Evolutionary conservation across 2,888 invertebrate genomes (phyloP).

Genomic region (Timandra comae): DNA sequence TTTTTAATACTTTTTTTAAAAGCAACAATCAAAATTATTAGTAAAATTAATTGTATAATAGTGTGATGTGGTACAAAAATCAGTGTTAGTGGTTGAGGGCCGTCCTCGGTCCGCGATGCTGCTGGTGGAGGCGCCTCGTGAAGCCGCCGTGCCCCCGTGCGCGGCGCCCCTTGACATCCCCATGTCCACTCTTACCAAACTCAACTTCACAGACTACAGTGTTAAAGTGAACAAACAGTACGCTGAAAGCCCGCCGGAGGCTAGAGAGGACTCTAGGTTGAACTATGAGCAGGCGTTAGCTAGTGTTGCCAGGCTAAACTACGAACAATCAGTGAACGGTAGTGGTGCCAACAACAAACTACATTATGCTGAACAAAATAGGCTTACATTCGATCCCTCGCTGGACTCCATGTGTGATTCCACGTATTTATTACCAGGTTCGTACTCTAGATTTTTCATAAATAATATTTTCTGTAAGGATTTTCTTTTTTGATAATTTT

Average conservation of each 20-base stretch:
- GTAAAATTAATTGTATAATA: too few relatives aligned
- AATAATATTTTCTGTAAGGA: too few relatives aligned
- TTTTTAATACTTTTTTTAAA: too few relatives aligned
- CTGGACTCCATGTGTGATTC: constrained; percentile 57
- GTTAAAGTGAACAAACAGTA: constrained; percentile 64
- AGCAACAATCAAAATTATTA: too few relatives aligned
- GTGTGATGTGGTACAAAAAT: constrained; percentile 1
- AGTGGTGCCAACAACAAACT: constrained; percentile 36
- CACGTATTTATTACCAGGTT: constrained; percentile 61
- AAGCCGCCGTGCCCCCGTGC: constrained; percentile 81
- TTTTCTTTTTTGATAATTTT: too few relatives aligned
- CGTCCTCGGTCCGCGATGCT: constrained; percentile 81
- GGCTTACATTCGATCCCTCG: constrained; percentile 54
- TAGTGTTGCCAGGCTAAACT: constrained; percentile 54
- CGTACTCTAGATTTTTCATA: constrained; percentile 12
- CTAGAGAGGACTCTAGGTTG: constrained; percentile 50
- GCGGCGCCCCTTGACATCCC: constrained; percentile 62
- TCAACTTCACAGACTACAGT: constrained; percentile 70
- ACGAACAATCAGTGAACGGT: constrained; percentile 54
- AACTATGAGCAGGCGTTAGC: constrained; percentile 61
- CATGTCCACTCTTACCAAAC: constrained; percentile 66
- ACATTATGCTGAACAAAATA: constrained; percentile 57
- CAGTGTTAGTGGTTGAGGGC: constrained; percentile 38
- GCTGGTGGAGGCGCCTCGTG: constrained; percentile 84
- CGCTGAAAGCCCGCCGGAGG: constrained; percentile 39